Evolutionary conservation across 1,140 invertebrate genomes (phyloP).

Genomic region (Lepidurus packardi): DNA sequence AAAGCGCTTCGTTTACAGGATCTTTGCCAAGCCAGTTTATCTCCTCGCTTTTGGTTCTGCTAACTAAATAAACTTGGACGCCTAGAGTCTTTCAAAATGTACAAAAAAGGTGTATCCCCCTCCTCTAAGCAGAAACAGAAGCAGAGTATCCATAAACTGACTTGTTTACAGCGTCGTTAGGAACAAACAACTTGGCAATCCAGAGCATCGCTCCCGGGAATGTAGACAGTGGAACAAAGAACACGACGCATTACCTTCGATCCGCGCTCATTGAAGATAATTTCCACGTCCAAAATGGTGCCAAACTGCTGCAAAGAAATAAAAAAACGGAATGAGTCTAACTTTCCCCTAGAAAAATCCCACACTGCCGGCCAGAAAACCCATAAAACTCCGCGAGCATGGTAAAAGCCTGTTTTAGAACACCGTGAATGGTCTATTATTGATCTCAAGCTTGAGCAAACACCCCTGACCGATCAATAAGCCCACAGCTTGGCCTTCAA

Average conservation of each 20-base stretch:
- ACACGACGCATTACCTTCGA: slow-evolving; percentile 62
- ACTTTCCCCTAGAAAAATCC: background rate
- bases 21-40: background rate
- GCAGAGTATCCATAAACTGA: background rate
- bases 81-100: background rate
- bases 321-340: slow-evolving; percentile 1
- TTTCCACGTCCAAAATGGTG: slow-evolving; percentile 96
- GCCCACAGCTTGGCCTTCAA: background rate
- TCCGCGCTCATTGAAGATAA: slow-evolving; percentile 98
- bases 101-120: background rate
- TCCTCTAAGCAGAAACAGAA: background rate
- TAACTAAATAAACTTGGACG: background rate
- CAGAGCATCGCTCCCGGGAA: background rate
- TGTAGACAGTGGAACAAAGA: background rate
- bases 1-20: slow-evolving; percentile 18
- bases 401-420: no score
- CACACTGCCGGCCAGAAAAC: background rate
- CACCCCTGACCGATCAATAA: slow-evolving; percentile 3
- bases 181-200: background rate
- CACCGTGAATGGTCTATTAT: no score
- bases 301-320: slow-evolving; percentile 68
- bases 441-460: background rate
- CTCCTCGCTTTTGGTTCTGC: background rate
- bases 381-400: background rate
- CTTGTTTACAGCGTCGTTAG: slow-evolving; percentile 1